Evolutionary conservation across 2,113 vertebrate species (phyloP), one percentile per base, ranked within the genome.

Genomic region (Alethe diademata): DNA sequence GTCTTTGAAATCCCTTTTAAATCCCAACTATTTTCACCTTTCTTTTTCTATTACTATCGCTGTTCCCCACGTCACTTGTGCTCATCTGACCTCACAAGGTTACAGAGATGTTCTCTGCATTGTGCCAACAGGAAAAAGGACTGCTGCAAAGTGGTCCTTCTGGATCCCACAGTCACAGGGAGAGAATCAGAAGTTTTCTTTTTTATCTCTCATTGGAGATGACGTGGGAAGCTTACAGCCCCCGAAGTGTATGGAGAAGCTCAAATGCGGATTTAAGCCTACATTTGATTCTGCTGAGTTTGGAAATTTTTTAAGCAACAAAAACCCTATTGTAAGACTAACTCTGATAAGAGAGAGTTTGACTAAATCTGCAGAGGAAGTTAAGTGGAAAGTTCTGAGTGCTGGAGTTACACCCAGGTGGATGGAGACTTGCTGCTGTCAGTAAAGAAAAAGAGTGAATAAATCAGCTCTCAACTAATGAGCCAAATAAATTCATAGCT

Each of bases 1-100:
- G 87, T 93, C 90, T 90, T 84, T 78, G 79, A 93, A 94, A 94
- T 86, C 65, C 25, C n/a, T 72, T 31, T 86, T 78, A 80, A 92
- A 86, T 43, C 71, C 31, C 62, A 28, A 75, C 36, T 53, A 92
- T 93, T 93, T 92, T 91, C 86, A 92, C 82, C 61, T 88, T 96
- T 92, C 83, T 72, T 86, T 74, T 92, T 80, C 82, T 88, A 65
- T 78, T 92, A 84, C 66, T 76, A 80, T 88, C 86, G 81, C n/a
- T 1, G 2, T 28, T 78, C 23, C 28, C 23, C 10, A 4, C 1
- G 1, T 88, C 47, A 42, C 16, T 47, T 61, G 45, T 40, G 38
- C 75, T 84, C 36, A 23, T n/a, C 69, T 36, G 72, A 66, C 26
- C 62, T 33, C 2, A 0, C 45, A n/a, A 73, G 36, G 40, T 31